Evolutionary conservation across 2,888 invertebrate species (phyloP).

Genomic region (Tenthredo livida): DNA sequence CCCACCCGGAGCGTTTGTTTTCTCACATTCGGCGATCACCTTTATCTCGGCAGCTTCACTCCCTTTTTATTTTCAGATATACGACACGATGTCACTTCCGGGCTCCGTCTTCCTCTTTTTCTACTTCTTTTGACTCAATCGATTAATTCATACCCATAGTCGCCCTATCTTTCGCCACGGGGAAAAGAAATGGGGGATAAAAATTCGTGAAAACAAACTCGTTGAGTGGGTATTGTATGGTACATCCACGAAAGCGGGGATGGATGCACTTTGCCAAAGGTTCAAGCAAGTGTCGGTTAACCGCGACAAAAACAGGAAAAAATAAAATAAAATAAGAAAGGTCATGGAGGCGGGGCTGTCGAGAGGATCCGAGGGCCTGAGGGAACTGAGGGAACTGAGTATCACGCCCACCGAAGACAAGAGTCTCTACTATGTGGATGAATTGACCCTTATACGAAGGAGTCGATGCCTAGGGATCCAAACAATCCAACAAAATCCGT

Average conservation of each 20-base stretch:
- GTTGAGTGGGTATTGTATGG: neutral
- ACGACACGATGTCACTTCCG: slow-evolving; percentile 32
- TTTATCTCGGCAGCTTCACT: slow-evolving; percentile 3
- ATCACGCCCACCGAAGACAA: slow-evolving; percentile 39
- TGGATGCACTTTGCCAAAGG: neutral
- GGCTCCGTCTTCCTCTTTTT: neutral
- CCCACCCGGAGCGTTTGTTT: slow-evolving; percentile 37
- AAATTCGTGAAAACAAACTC: slow-evolving; percentile 11
- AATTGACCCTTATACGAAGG: slow-evolving; percentile 24
- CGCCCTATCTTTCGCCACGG: neutral
- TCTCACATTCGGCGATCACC: slow-evolving; percentile 32
- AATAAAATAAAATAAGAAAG: slow-evolving; percentile 32
- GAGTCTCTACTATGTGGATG: slow-evolving; percentile 22
- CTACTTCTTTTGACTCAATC: neutral
- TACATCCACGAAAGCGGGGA: neutral
- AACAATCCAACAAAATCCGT: neutral
- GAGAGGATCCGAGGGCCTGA: slow-evolving; percentile 43
- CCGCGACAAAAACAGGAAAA: slow-evolving; percentile 46
- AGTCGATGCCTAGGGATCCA: neutral
- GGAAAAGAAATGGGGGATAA: neutral
- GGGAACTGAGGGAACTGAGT: slow-evolving; percentile 26
- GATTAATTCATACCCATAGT: neutral
- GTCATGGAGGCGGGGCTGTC: slow-evolving; percentile 47
- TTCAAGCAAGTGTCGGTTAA: slow-evolving; percentile 26
- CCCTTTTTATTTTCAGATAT: neutral